Evolutionary conservation across 2,888 invertebrate genomes (phyloP).

Genomic region (Drosophila buzzatii): DNA sequence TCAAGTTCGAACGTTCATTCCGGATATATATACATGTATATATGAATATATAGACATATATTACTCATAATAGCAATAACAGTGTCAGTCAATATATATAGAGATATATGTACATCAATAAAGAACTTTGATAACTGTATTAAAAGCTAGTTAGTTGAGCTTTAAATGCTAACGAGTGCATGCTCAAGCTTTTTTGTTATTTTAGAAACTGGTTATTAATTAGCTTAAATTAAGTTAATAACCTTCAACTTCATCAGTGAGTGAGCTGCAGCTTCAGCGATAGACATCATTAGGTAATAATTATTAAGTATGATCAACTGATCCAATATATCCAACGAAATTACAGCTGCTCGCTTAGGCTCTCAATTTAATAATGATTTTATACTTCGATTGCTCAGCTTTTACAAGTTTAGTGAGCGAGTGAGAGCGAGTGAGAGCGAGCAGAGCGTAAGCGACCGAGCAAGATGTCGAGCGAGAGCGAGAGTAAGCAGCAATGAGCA

Average conservation of each 20-base stretch:
- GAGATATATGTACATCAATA: background rate
- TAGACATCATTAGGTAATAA: too few species aligned
- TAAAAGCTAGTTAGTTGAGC: constrained; percentile 1
- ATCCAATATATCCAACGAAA: background rate
- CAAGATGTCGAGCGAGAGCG: too few species aligned
- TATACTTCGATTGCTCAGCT: background rate
- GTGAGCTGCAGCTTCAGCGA: too few species aligned
- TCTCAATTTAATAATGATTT: background rate
- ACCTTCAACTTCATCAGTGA: too few species aligned
- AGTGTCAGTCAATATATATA: background rate
- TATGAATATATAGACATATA: background rate
- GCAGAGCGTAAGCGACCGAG: too few species aligned
- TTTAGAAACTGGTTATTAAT: too few species aligned
- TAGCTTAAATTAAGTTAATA: too few species aligned
- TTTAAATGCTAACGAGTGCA: background rate
- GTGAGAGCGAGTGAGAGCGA: too few species aligned
- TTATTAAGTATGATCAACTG: background rate
- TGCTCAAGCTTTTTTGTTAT: too few species aligned
- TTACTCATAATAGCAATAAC: background rate
- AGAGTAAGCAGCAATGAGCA: too few species aligned
- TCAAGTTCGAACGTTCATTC: constrained; percentile 26
- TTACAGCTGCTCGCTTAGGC: background rate
- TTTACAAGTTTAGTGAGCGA: too few species aligned
- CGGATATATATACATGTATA: background rate
- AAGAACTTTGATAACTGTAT: background rate